These are phyloP conservation scores for Xyrichtys novacula DNA, from an alignment of 2,797 vertebrate genomes.

Conservation along the genomic window DNA sequence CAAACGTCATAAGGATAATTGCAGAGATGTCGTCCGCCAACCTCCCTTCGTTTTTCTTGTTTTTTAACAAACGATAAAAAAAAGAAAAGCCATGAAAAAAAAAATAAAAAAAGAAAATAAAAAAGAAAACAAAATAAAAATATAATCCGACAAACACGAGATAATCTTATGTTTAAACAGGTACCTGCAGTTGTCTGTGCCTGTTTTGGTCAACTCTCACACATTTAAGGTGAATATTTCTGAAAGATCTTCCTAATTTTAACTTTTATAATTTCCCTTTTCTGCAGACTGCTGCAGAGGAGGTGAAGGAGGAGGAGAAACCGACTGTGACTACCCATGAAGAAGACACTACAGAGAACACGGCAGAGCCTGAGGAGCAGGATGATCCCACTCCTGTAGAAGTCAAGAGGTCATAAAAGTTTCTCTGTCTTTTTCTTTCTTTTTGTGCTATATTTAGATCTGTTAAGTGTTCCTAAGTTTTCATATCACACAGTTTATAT, in stretches of 20 bases:
- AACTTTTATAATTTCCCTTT: background rate
- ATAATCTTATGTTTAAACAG: no score
- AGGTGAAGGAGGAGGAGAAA: constrained; percentile 48
- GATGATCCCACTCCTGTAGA: constrained; percentile 57
- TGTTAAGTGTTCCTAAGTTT: background rate
- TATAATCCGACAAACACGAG: no score
- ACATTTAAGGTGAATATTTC: background rate
- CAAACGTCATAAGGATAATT: no score
- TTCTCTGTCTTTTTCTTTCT: background rate
- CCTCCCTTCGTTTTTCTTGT: no score
- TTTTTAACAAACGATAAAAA: no score
- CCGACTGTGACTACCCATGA: constrained; percentile 27
- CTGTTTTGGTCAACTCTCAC: background rate
- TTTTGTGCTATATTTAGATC: no score
- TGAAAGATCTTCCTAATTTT: background rate
- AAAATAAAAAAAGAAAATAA: no score
- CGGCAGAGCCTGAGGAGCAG: constrained; percentile 59
- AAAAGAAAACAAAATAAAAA: no score
- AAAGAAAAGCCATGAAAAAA: no score
- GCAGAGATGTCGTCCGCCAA: no score
- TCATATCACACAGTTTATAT: background rate
- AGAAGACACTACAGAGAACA: constrained; percentile 27
- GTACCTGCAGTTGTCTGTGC: no score
- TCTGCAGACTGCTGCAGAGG: constrained; percentile 49
- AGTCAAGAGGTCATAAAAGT: constrained; percentile 72